Percentiles rank a stretch among this genome's conserved stretches.
Conservation (phyloP, 1,140 invertebrate genomes). For the Hyles vespertilio region DNA sequence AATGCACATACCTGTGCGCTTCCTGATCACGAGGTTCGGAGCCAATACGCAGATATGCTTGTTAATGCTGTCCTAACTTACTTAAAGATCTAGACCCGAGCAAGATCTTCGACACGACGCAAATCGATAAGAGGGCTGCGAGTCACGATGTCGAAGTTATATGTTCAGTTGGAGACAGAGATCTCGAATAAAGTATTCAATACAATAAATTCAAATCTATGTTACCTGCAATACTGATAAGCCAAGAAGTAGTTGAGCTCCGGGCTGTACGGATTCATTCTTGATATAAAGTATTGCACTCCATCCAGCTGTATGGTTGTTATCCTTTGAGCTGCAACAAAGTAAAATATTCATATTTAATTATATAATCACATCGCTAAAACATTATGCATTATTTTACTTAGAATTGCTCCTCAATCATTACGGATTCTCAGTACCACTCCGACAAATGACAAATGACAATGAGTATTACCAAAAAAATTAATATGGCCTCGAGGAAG, state of each 20-base stretch:
- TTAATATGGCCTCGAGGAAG: constrained; percentile 36
- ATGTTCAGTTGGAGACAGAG: constrained; percentile 5
- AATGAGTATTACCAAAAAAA: constrained; percentile 32
- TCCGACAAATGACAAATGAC: constrained; percentile 13
- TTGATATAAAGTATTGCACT: constrained; percentile 90
- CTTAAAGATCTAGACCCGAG: constrained; percentile 39
- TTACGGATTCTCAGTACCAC: too few relatives aligned
- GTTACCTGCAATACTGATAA: constrained; percentile 87
- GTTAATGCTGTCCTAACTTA: constrained; percentile 47
- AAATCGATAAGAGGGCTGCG: constrained; percentile 45
- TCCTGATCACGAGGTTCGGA: constrained; percentile 49
- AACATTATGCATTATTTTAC: too few relatives aligned
- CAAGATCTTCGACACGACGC: constrained; percentile 36
- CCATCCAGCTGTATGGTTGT: constrained; percentile 90
- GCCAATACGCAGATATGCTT: constrained; percentile 28
- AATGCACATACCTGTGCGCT: constrained; percentile 61
- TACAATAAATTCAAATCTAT: constrained; percentile 1
- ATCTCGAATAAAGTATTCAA: constrained; percentile 12
- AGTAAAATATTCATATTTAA: not conserved
- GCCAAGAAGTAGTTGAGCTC: constrained; percentile 91
- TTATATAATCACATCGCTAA: too few relatives aligned
- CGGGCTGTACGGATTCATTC: constrained; percentile 91
- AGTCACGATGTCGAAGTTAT: constrained; percentile 52
- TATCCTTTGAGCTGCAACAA: constrained; percentile 86
- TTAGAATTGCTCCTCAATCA: too few relatives aligned